Conservation (phyloP, 2,888 invertebrate genomes). For the Lochmaea crataegi region DNA sequence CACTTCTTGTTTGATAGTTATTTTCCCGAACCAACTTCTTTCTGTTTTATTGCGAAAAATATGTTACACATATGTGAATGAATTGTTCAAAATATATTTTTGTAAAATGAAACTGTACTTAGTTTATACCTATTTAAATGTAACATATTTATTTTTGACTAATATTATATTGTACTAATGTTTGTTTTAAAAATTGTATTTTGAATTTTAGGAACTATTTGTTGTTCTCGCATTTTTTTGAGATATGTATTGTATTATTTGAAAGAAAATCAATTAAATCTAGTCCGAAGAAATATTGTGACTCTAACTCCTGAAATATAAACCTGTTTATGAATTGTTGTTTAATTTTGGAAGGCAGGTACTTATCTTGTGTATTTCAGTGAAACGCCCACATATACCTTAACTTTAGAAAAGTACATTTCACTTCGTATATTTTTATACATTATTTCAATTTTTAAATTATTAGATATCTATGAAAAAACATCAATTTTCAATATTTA, state of each 20-base stretch:
- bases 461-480: no score
- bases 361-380: no score
- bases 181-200: constrained; percentile 40
- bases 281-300: constrained; percentile 53
- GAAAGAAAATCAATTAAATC: constrained; percentile 45
- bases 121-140: constrained; percentile 40
- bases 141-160: constrained; percentile 44
- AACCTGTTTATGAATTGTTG: constrained; percentile 34
- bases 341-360: neutral
- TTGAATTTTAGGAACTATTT: constrained; percentile 40
- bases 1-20: neutral
- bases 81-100: constrained; percentile 45
- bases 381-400: no score
- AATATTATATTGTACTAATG: constrained; percentile 41
- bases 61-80: constrained; percentile 40
- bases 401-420: no score
- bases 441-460: no score
- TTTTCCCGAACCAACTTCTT: constrained; percentile 17
- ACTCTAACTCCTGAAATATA: constrained; percentile 46
- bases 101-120: constrained; percentile 44
- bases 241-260: constrained; percentile 34
- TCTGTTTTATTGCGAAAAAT: constrained; percentile 37
- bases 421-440: no score
- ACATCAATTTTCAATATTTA: no score
- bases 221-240: constrained; percentile 35